Percentiles rank a stretch among this genome's conserved stretches.
Evolutionary conservation across 1,140 invertebrate genomes (phyloP).

Genomic region (Drosophila asahinai): DNA sequence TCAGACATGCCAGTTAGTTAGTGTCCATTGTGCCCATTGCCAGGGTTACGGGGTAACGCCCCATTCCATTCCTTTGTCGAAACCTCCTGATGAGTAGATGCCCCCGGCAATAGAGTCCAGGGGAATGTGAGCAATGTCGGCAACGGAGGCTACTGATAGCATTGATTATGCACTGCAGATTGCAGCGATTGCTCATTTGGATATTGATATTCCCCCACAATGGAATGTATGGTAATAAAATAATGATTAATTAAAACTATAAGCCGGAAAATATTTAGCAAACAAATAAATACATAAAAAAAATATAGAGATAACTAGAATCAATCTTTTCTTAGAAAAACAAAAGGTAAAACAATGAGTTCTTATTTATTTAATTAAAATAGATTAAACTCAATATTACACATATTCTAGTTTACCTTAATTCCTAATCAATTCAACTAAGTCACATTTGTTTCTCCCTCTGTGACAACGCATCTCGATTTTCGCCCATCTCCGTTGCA

Average conservation of each 20-base stretch:
- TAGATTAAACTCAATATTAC: too few relatives aligned
- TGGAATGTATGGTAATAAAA: too few relatives aligned
- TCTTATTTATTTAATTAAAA: too few relatives aligned
- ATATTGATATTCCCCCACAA: not conserved
- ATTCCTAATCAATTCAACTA: too few relatives aligned
- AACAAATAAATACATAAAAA: too few relatives aligned
- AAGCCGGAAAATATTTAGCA: too few relatives aligned
- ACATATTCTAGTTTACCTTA: not conserved
- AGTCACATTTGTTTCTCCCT: not conserved
- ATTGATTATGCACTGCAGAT: conserved; percentile 12
- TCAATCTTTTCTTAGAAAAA: too few relatives aligned
- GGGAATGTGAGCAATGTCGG: conserved; percentile 3
- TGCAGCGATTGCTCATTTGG: not conserved
- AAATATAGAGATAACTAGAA: too few relatives aligned
- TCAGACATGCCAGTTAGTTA: conserved; percentile 77
- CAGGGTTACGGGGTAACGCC: conserved; percentile 13
- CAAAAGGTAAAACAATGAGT: too few relatives aligned
- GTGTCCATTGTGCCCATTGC: conserved; percentile 69
- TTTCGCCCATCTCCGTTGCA: conserved; percentile 15
- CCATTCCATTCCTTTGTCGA: not conserved
- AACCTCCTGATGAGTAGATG: not conserved
- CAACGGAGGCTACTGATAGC: not conserved
- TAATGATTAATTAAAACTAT: too few relatives aligned
- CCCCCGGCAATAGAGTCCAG: not conserved
- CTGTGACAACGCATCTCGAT: conserved; percentile 11